Evolutionary conservation across 2,797 vertebrate species (phyloP).

Genomic region (Leuciscus waleckii): DNA sequence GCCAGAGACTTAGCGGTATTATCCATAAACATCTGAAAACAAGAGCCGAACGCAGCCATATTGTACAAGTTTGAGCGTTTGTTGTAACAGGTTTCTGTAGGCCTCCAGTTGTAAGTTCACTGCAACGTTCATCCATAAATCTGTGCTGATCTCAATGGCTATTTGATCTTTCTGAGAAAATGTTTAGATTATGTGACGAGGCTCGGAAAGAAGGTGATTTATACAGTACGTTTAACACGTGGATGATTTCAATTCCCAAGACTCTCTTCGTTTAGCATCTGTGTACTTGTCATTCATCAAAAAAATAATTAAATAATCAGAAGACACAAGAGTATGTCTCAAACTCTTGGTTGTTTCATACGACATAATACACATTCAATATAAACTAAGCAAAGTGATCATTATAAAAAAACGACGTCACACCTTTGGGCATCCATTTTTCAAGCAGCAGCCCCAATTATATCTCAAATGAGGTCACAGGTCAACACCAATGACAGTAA

Average conservation of each 20-base stretch:
- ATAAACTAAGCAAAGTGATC: background rate
- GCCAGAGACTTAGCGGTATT: background rate
- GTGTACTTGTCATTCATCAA: conserved; percentile 31
- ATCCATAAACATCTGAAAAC: conserved; percentile 11
- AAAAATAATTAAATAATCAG: conserved; percentile 17
- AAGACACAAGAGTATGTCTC: background rate
- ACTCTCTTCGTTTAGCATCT: conserved; percentile 32
- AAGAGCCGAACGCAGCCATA: background rate
- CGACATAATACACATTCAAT: too few species aligned
- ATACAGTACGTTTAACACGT: background rate
- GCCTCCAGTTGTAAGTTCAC: background rate
- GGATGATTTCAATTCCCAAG: conserved; percentile 28
- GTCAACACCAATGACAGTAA: background rate
- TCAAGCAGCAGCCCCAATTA: background rate
- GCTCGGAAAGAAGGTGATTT: conserved; percentile 8
- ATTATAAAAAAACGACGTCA: background rate
- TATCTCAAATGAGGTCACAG: background rate
- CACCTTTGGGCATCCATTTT: background rate
- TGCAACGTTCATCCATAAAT: background rate
- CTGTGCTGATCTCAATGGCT: background rate
- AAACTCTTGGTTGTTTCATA: background rate
- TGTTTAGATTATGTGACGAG: background rate
- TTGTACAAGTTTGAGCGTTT: background rate
- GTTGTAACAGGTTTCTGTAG: background rate
- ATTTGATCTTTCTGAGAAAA: conserved; percentile 3